Evolutionary conservation across 92 coral and sea anemone species (phyloP).

Genomic region (Zoanthus sociatus): DNA sequence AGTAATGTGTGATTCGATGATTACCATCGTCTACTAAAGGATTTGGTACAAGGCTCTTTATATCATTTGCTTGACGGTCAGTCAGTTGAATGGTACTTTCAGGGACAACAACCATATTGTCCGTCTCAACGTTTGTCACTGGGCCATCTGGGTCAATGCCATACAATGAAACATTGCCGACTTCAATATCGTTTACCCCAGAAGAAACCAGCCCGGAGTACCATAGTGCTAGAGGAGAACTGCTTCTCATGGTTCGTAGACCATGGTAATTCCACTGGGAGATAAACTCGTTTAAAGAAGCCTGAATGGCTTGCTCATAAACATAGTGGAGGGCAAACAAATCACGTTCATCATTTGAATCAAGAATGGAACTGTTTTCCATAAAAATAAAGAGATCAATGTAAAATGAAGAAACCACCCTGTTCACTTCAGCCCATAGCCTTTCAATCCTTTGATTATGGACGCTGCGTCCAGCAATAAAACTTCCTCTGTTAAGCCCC

Average conservation of each 20-base stretch:
- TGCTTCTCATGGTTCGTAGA: constrained; percentile 45
- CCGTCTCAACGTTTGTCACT: constrained; percentile 45
- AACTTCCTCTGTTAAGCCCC: constrained; percentile 53
- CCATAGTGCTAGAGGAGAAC: constrained; percentile 47
- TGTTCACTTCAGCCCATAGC: constrained; percentile 58
- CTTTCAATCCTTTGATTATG: constrained; percentile 40
- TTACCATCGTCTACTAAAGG: constrained; percentile 60
- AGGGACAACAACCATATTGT: constrained; percentile 59
- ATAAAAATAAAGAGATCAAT: constrained; percentile 49
- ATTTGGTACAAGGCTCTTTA: constrained; percentile 51
- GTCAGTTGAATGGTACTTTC: constrained; percentile 55
- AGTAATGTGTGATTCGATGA: constrained; percentile 51
- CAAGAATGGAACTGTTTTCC: constrained; percentile 44
- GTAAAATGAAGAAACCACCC: constrained; percentile 44
- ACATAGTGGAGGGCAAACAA: constrained; percentile 49
- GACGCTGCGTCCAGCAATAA: constrained; percentile 52
- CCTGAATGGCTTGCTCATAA: constrained; percentile 49
- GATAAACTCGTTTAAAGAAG: constrained; percentile 44
- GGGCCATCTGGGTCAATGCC: constrained; percentile 60
- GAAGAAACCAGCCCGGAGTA: constrained; percentile 28
- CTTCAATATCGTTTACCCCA: constrained; percentile 46
- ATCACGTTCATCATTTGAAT: constrained; percentile 29
- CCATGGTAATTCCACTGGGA: constrained; percentile 53
- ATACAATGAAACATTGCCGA: constrained; percentile 39
- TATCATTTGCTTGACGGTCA: constrained; percentile 49